Evolutionary conservation across 2,113 vertebrate species (phyloP), one percentile per base, ranked within the genome.

Genomic region (Scophthalmus maximus): DNA sequence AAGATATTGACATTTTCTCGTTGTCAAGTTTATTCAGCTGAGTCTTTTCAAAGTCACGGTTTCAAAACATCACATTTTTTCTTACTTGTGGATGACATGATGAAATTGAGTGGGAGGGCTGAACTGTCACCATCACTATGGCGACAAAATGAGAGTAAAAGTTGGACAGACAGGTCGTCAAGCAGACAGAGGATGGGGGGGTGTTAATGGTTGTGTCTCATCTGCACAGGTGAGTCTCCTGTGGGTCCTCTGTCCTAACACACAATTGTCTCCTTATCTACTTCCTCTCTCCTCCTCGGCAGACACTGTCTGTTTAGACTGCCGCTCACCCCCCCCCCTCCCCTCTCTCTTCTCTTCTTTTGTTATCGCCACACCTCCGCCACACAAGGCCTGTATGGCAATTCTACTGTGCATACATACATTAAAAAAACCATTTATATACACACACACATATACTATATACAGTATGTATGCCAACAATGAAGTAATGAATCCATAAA

Each of bases 231-330:
- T 90, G 87, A 74, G 79, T 78, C 78, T 86, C 73, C 78, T 92
- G 92, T 84, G 88, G 92, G 92, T 86, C 76, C 69, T 87, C 74
- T 86, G 90, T 93, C 83, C 88, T 55, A 65, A 77, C 76, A 46
- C 84, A 66, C 87, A 63, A 87, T 92, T 92, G 92, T 93, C 83
- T 85, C 79, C 86, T 92, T 91, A 93, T 93, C 90, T 92, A 80
- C 89, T 93, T 93, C 92, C 93, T 81, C 83, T 88, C 82, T 74
- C 76, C 76, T 87, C 75, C 71, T 73, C 79, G 47, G 67, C 83
- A 88, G 82, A 87, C 81, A 18, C 72, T 29, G 75, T 40, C 84
- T 94, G 93, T 94, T 94, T 92, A 91, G 92, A 89, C 92, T 95
- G 82, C 83, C 1, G 44, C 58, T 56, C 22, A 44, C 26, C 23